Percentiles rank a stretch among this genome's conserved stretches.
Evolutionary conservation across 2,888 invertebrate genomes (phyloP).

Genomic region (Serrognathus titanus): DNA sequence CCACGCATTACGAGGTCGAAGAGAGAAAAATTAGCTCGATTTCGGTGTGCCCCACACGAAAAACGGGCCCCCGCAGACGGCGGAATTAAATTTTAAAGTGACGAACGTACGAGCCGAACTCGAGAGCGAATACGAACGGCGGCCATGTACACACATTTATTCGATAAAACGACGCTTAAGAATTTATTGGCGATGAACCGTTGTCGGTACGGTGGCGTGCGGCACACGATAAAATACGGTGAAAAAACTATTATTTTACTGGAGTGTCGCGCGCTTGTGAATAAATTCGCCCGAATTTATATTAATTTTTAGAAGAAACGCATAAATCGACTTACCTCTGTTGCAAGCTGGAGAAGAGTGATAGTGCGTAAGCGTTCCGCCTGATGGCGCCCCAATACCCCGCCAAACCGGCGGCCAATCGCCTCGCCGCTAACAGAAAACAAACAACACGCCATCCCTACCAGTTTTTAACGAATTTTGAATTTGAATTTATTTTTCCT

Average conservation of each 20-base stretch:
- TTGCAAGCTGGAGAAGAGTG: slow-evolving; percentile 25
- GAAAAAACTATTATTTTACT: slow-evolving; percentile 46
- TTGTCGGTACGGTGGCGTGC: slow-evolving; percentile 25
- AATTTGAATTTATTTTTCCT: not conserved
- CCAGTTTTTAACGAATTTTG: slow-evolving; percentile 27
- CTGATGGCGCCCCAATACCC: slow-evolving; percentile 39
- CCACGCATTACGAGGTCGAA: slow-evolving; percentile 25
- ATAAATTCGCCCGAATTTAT: slow-evolving; percentile 43
- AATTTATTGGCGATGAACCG: slow-evolving; percentile 41
- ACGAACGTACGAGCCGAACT: slow-evolving; percentile 26
- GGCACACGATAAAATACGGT: slow-evolving; percentile 39
- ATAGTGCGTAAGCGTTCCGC: slow-evolving; percentile 41
- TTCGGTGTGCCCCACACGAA: slow-evolving; percentile 27
- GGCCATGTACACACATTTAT: slow-evolving; percentile 42
- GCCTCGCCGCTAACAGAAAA: slow-evolving; percentile 19
- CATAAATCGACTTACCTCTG: slow-evolving; percentile 42
- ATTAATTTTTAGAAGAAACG: slow-evolving; percentile 42
- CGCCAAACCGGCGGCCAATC: slow-evolving; percentile 45
- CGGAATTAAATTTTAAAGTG: slow-evolving; percentile 44
- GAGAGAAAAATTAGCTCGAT: slow-evolving; percentile 38
- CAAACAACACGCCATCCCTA: slow-evolving; percentile 33
- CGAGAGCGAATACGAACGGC: slow-evolving; percentile 36
- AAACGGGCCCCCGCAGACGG: slow-evolving; percentile 17
- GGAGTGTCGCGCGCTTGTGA: slow-evolving; percentile 31
- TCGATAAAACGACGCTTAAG: slow-evolving; percentile 36